Evolutionary conservation across 1,140 invertebrate genomes (phyloP).

Genomic region (Musca vetustissima): DNA sequence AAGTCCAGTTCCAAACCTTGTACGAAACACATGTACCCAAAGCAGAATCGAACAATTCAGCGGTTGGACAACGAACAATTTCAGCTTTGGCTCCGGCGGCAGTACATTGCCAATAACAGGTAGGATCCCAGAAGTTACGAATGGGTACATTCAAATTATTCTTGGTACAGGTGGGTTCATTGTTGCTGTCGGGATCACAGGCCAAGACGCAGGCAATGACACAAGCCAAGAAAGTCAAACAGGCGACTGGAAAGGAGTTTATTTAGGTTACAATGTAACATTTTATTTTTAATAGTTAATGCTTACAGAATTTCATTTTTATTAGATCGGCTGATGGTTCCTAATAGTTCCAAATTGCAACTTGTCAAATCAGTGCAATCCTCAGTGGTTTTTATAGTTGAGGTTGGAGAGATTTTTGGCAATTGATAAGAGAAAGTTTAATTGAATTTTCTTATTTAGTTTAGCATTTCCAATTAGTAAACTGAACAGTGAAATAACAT

Average conservation of each 20-base stretch:
- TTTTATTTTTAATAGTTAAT: no score
- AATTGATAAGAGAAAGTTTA: no score
- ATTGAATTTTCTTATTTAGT: no score
- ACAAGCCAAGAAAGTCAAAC: not conserved
- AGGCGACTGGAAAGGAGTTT: not conserved
- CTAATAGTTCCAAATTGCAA: no score
- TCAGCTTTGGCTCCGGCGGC: not conserved
- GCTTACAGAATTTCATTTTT: no score
- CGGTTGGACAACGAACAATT: not conserved
- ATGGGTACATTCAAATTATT: not conserved
- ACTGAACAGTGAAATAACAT: no score
- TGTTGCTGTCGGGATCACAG: conserved; percentile 8
- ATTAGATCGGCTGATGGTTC: no score
- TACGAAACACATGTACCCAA: not conserved
- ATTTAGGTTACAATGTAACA: no score
- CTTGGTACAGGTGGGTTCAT: not conserved
- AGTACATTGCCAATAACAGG: not conserved
- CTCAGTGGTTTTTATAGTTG: no score
- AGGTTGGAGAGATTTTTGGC: no score
- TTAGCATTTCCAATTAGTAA: no score
- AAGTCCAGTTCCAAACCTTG: not conserved
- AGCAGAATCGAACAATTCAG: not conserved
- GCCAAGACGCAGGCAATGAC: conserved; percentile 5
- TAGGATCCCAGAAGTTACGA: conserved; percentile 19
- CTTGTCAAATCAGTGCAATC: no score